Conservation (phyloP, 53 echinoderm and acorn worm species). For the Stichopus horrens region DNA sequence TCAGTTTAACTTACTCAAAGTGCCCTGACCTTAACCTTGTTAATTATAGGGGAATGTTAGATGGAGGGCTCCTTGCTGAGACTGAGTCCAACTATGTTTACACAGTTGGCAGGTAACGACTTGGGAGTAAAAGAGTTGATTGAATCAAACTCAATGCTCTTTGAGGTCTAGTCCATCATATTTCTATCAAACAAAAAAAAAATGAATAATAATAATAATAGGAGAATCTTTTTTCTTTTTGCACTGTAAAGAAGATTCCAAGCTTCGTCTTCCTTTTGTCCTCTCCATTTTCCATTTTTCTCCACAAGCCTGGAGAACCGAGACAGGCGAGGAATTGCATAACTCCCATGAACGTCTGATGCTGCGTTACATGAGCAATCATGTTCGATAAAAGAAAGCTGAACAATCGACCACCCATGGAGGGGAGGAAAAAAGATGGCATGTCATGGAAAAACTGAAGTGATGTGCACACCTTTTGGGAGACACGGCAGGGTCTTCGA, state of each 20-base stretch:
- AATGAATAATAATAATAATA: background rate
- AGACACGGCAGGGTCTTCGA: slow-evolving; percentile 8
- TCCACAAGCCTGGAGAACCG: too few relatives aligned
- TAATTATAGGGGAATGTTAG: slow-evolving; percentile 42
- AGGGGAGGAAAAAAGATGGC: slow-evolving; percentile 15
- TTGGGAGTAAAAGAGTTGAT: slow-evolving; percentile 45
- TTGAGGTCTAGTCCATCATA: slow-evolving; percentile 39
- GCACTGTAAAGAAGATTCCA: background rate
- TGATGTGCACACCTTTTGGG: slow-evolving; percentile 28
- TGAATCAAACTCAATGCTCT: slow-evolving; percentile 38
- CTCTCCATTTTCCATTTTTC: too few relatives aligned
- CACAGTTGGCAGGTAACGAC: slow-evolving; percentile 44
- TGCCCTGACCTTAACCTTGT: slow-evolving; percentile 41
- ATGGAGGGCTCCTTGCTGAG: slow-evolving; percentile 40
- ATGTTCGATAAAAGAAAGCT: slow-evolving; percentile 1
- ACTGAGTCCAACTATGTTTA: slow-evolving; percentile 36
- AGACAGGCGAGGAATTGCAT: too few relatives aligned
- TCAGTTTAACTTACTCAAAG: slow-evolving; percentile 37
- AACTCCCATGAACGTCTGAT: too few relatives aligned
- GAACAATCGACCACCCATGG: slow-evolving; percentile 46
- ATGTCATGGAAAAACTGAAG: slow-evolving; percentile 10
- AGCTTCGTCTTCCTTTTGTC: background rate
- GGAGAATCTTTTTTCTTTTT: too few relatives aligned
- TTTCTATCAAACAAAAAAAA: background rate
- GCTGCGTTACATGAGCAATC: background rate